A percentile compares a stretch with the other conserved stretches of the same genome.
Evolutionary conservation across 2,888 invertebrate genomes (phyloP).

Genomic region (Drosophila glabriapex): DNA sequence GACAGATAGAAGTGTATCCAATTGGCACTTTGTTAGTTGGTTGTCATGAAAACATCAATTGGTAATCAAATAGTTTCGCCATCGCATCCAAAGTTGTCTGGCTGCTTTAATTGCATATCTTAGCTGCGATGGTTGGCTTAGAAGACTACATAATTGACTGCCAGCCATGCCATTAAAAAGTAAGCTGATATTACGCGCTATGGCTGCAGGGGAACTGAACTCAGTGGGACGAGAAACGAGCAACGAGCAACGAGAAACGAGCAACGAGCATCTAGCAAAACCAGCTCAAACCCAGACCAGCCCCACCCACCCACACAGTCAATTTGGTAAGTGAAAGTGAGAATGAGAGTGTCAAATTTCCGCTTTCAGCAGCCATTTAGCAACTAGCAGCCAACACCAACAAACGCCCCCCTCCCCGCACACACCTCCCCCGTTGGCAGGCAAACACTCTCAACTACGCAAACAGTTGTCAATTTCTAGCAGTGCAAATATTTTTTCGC

Average conservation of each 20-base stretch:
- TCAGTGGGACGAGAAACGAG: conserved; percentile 3
- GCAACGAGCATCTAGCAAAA: conserved; percentile 3
- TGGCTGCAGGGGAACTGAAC: conserved; percentile 38
- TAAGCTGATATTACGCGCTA: conserved; percentile 75
- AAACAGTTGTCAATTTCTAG: conserved; percentile 81
- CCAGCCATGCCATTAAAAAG: conserved; percentile 72
- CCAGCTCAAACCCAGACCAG: not conserved
- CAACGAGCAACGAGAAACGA: conserved; percentile 1
- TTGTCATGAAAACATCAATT: conserved; percentile 63
- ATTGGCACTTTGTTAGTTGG: conserved; percentile 38
- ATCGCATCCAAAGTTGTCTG: conserved; percentile 15
- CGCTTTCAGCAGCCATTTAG: conserved; percentile 57
- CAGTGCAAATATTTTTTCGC: conserved; percentile 74
- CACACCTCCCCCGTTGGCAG: not conserved
- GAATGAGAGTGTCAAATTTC: conserved; percentile 79
- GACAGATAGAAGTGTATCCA: conserved; percentile 12
- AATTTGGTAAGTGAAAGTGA: conserved; percentile 62
- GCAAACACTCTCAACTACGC: conserved; percentile 78
- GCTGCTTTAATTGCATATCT: conserved; percentile 71
- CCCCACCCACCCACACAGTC: conserved; percentile 19
- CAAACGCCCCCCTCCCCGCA: no score
- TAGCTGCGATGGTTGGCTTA: conserved; percentile 48
- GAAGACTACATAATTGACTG: conserved; percentile 74
- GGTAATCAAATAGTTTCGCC: conserved; percentile 76
- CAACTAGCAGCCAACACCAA: conserved; percentile 5